Conservation (phyloP, 2,113 vertebrate genomes). For the Sturnira hondurensis region DNA sequence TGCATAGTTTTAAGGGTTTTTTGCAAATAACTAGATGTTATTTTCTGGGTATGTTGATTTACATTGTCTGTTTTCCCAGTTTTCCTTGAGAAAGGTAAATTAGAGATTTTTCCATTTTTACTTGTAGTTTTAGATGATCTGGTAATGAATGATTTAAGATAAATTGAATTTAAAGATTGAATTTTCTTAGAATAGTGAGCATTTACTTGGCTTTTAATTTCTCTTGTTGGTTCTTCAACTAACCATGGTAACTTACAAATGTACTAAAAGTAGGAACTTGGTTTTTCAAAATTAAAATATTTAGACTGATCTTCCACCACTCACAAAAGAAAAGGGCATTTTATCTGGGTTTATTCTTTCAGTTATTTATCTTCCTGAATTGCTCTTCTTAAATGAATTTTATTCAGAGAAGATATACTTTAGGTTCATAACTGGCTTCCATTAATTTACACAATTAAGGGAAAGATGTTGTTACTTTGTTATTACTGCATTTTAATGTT, state of each 20-base stretch:
- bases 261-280: background rate
- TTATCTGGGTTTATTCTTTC: background rate
- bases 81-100: conserved; percentile 39
- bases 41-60: conserved; percentile 33
- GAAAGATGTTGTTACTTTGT: background rate
- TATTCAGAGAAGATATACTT: background rate
- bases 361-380: background rate
- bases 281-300: conserved; percentile 51
- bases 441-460: background rate
- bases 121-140: conserved; percentile 20
- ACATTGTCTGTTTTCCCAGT: background rate
- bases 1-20: conserved; percentile 24
- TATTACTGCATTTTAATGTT: conserved; percentile 34
- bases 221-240: background rate
- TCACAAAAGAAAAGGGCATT: background rate
- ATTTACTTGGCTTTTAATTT: conserved; percentile 19
- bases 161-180: background rate
- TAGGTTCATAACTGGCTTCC: conserved; percentile 2
- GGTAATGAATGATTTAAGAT: background rate
- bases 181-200: background rate
- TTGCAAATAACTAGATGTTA: background rate
- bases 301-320: background rate
- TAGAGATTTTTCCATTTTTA: conserved; percentile 21
- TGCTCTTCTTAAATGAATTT: background rate
- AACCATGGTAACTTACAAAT: conserved; percentile 12